These are phyloP conservation scores for Botia almorhae DNA, from an alignment of 2,797 vertebrate genomes.

Conservation along the genomic window DNA sequence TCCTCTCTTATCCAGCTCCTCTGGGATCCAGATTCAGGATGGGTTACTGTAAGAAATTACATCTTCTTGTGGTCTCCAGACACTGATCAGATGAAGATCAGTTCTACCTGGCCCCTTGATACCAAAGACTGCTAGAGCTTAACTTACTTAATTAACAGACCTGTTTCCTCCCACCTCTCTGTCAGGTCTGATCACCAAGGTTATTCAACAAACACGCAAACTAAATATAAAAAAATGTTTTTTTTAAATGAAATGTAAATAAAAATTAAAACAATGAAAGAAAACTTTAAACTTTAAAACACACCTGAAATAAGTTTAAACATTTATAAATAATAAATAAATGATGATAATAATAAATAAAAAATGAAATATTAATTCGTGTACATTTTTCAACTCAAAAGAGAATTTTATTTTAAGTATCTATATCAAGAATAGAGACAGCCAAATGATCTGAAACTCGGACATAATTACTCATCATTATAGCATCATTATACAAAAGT, in stretches of 20 bases:
- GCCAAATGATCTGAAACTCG: too few species aligned
- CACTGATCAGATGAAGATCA: not conserved
- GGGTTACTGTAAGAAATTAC: slow-evolving; percentile 13
- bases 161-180: not conserved
- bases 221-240: not conserved
- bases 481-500: not conserved
- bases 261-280: not conserved
- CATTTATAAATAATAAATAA: too few species aligned
- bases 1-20: slow-evolving; percentile 18
- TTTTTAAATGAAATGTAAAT: not conserved
- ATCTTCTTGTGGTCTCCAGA: not conserved
- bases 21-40: slow-evolving; percentile 7
- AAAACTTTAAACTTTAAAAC: not conserved
- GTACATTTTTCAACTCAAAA: too few species aligned
- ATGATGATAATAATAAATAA: too few species aligned
- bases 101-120: too few species aligned
- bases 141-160: not conserved
- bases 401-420: too few species aligned
- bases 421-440: too few species aligned
- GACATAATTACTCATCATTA: not conserved
- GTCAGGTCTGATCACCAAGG: not conserved
- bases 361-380: too few species aligned
- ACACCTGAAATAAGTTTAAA: too few species aligned
- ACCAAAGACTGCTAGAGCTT: not conserved
- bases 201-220: not conserved